Evolutionary conservation across 2,113 vertebrate species (phyloP), one percentile per base, ranked within the genome.

Genomic region (Murina feae): DNA sequence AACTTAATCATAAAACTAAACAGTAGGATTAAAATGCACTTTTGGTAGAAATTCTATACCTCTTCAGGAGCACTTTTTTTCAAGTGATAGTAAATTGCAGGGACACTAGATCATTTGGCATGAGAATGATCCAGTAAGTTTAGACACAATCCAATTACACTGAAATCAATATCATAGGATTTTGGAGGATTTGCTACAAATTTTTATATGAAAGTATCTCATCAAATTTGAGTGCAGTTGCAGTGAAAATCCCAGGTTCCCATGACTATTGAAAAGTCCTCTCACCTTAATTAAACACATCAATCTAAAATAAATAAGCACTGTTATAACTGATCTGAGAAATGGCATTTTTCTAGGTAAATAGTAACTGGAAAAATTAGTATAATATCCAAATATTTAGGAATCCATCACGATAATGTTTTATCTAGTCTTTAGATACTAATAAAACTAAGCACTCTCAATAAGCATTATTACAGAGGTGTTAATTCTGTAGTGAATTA

Each of bases 81-180:
- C 39, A 65, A 86, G 14, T 9, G 14, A 88, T 37, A 74, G 9
- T 68, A 88, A 94, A 96, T 91, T 42, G 12, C 30, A 30, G 4
- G 18, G 14, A 6, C 32, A 39, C 25, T 65, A 87, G 32, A 86
- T 66, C 9, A 82, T 69, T 66, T 94, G 17, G 42, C 23, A 47
- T 95, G 23, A 87, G 94, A 94, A 53, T 82, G 39, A 92, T 89
- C 51, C 47, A 75, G 28, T 93, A 94, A 76, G 3, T 18, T 76
- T n/a, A 96, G n/a, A 7, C 6, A 75, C 14, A 74, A 53, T 63
- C 21, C 65, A 47, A 90, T 47, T 85, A 95, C 80, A 7, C 60
- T 92, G 25, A 1, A 23, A 55, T 89, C 82, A 91, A 44, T 85
- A 84, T 5, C 21, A 25, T 12, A 66, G 8, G 42, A 85, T 72